Percentiles rank a stretch among this genome's conserved stretches.
phyloP scores from a whole-genome alignment of 2,113 vertebrate species.

The Charina bottae region DNA sequence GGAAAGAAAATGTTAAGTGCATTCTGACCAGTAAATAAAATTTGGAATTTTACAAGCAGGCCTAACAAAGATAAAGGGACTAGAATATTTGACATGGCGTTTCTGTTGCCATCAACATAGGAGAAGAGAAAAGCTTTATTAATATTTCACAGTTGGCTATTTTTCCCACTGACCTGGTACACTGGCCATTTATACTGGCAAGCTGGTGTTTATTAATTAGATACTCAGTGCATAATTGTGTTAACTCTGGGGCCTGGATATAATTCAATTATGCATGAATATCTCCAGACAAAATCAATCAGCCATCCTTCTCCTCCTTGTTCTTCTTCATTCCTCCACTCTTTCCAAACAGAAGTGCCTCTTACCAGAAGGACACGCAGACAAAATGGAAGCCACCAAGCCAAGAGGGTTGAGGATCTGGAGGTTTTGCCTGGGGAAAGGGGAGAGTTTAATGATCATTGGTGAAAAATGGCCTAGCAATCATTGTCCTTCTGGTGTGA shows the following conservation, averaged over 20 bases:
- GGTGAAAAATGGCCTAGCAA: neutral
- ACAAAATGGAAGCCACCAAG: neutral
- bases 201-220: neutral
- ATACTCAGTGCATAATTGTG: neutral
- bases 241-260: neutral
- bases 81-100: neutral
- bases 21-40: neutral
- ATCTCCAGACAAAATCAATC: neutral
- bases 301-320: neutral
- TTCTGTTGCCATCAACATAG: neutral
- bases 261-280: neutral
- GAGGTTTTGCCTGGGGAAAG: neutral
- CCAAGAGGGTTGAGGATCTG: neutral
- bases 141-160: neutral
- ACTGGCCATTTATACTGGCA: neutral
- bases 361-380: neutral
- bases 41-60: neutral
- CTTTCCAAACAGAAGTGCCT: neutral
- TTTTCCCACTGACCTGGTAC: neutral
- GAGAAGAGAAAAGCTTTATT: neutral
- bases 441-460: neutral
- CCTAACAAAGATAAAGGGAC: neutral
- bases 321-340: neutral
- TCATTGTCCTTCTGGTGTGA: neutral
- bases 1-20: neutral